Conservation (phyloP, 2,888 invertebrate genomes). For the Conops quadrifasciatus region DNA sequence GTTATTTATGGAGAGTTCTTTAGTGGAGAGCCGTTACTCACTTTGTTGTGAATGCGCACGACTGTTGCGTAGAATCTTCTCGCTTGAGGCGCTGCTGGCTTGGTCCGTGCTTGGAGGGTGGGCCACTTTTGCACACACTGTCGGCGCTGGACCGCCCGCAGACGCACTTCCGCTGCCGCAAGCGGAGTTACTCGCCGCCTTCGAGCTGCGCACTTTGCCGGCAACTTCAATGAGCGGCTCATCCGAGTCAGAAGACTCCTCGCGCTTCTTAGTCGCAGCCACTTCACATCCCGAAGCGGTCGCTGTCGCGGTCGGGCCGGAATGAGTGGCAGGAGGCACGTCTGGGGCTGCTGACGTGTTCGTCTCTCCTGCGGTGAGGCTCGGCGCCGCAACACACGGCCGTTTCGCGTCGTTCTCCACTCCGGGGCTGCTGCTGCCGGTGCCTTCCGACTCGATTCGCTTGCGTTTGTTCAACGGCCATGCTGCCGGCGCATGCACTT, state of each 20-base stretch:
- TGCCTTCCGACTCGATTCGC: conserved; percentile 80
- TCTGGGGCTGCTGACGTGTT: conserved; percentile 45
- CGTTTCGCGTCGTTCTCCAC: conserved; percentile 42
- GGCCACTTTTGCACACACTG: conserved; percentile 30
- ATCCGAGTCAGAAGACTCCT: conserved; percentile 77
- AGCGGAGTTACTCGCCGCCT: conserved; percentile 41
- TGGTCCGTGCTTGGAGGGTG: neutral
- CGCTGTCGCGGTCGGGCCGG: conserved; percentile 6
- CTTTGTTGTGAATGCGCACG: conserved; percentile 42
- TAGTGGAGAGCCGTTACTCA: conserved; percentile 39
- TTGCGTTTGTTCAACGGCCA: conserved; percentile 70
- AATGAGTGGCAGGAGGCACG: neutral
- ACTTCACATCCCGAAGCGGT: conserved; percentile 28
- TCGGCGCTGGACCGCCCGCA: conserved; percentile 11
- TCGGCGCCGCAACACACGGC: conserved; percentile 48
- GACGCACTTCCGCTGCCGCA: conserved; percentile 30
- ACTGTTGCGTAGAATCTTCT: conserved; percentile 43
- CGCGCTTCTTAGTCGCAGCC: conserved; percentile 56
- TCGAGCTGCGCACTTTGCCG: conserved; percentile 71
- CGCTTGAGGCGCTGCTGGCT: conserved; percentile 7
- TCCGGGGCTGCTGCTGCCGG: conserved; percentile 44
- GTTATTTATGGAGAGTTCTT: too few species aligned
- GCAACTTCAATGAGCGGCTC: conserved; percentile 79
- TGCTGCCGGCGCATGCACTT: conserved; percentile 42
- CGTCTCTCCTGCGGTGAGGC: conserved; percentile 63